Percentiles rank a stretch among this genome's conserved stretches.
Conservation (phyloP, 2,113 vertebrate genomes). For the Laterallus jamaicensis region DNA sequence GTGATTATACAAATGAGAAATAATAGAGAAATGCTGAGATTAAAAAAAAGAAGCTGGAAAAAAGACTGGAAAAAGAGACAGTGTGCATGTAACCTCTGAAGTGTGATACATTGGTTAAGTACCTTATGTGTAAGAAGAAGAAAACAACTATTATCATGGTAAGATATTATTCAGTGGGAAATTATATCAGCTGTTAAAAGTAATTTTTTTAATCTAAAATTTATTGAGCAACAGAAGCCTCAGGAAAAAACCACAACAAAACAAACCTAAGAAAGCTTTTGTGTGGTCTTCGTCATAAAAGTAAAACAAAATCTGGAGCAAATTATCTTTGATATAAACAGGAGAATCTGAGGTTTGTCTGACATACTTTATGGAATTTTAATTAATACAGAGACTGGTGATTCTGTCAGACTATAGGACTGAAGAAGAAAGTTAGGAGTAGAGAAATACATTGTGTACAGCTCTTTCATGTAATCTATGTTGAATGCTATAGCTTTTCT, state of each 20-base stretch:
- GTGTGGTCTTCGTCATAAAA: slow-evolving; percentile 9
- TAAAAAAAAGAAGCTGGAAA: not conserved
- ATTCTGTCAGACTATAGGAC: not conserved
- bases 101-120: not conserved
- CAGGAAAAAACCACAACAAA: not conserved
- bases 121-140: not conserved
- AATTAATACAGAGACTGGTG: not conserved
- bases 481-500: not conserved
- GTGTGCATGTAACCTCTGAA: not conserved
- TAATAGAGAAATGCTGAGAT: not conserved
- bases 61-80: not conserved
- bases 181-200: not conserved
- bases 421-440: not conserved
- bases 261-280: not conserved
- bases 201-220: not conserved
- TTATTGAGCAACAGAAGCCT: not conserved
- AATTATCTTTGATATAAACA: slow-evolving; percentile 31
- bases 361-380: slow-evolving; percentile 26
- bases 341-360: slow-evolving; percentile 16
- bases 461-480: not conserved
- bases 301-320: slow-evolving; percentile 6
- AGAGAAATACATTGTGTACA: not conserved
- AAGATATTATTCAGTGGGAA: not conserved
- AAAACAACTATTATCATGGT: not conserved
- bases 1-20: not conserved